These are phyloP conservation scores for Platysternon megacephalum DNA, from an alignment of 2,113 vertebrate genomes.

Conservation along the genomic window DNA sequence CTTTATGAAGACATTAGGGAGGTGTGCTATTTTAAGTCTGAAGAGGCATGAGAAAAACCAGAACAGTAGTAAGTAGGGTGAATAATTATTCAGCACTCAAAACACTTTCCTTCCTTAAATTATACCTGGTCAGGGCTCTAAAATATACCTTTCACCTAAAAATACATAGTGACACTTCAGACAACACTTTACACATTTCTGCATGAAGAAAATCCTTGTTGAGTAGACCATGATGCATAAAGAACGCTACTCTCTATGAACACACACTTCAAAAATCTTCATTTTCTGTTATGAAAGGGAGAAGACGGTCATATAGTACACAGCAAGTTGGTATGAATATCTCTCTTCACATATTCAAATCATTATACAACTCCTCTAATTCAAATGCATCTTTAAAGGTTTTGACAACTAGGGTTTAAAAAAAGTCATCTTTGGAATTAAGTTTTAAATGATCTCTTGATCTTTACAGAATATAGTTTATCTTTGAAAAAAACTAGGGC, in stretches of 20 bases:
- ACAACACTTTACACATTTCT: not conserved
- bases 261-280: not conserved
- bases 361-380: not conserved
- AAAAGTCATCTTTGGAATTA: not conserved
- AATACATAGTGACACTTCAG: not conserved
- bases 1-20: not conserved
- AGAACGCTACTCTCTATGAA: not conserved
- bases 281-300: not conserved
- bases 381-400: not conserved
- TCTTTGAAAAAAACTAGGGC: too few species aligned
- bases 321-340: not conserved
- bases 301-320: rapidly evolving
- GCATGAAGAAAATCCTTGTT: not conserved
- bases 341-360: rapidly evolving
- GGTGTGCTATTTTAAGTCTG: not conserved
- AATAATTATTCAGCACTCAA: not conserved
- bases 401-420: not conserved
- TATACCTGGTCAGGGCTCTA: not conserved
- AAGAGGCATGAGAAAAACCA: not conserved
- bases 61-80: not conserved
- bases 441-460: not conserved
- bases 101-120: not conserved
- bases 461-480: not conserved
- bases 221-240: not conserved
- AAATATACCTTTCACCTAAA: not conserved